Base-by-base conservation (phyloP, 2,888 invertebrate species). In the Enchytraeus crypticus region DNA sequence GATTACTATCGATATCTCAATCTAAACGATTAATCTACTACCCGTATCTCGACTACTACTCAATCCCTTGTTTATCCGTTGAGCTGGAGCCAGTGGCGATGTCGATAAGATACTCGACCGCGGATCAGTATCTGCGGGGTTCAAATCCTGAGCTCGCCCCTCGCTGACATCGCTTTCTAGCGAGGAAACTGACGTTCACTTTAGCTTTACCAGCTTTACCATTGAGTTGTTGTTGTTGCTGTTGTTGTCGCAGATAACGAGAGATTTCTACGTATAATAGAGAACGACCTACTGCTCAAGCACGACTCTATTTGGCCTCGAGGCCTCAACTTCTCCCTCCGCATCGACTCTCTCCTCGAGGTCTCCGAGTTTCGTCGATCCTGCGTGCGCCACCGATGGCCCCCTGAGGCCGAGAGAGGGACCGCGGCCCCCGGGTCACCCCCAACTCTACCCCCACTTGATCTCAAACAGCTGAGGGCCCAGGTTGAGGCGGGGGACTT, bases 231-330 rank as follows among this genome's bases (percentile, higher is more conserved):
- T n/a, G n/a, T n/a, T n/a, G n/a, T 8, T 38, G 38, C 11, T 38
- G 38, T 8, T 38, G 38, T 8, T 47, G 8, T 51, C 30, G 14
- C 62, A 68, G 69, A 67, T 46, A 62, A 56, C 23, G 65, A 65
- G 21, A 26, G 53, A 11, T 53, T 69, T 23, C 51, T 69, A 29
- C 45, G 67, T 32, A 57, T 69, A 14, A 34, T 70, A 45, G 65
- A 68, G 45, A 70, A 70, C 54, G 70, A 70, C 55, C 57, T 66
- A n/a, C 61, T 70, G 26, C 60, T 69, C 55, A 66, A 67, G 57
- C 69, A 70, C 49, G 70, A 70, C 59, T 60, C 65, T 30, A 62
- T 70, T 46, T 70, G 70, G 70, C 70, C 70, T 2, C 67, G 69
- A 47, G 70, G 70, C 11, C 63, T 70, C 46, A 70, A 70, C 64